Evolutionary conservation across 2,888 invertebrate species (phyloP).

Genomic region (Dynastes tityus): DNA sequence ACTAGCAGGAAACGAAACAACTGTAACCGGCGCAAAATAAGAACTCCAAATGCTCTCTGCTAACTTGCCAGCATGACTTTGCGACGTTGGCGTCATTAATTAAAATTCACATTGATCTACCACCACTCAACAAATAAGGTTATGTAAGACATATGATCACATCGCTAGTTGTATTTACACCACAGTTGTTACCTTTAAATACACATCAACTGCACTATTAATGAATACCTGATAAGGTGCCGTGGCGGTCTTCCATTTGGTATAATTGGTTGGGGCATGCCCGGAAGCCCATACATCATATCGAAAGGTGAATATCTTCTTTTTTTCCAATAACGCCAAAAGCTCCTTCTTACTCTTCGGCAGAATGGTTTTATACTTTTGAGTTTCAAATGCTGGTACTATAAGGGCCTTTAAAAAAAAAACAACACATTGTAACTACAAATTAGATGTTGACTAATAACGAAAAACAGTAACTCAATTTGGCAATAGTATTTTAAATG

Average conservation of each 20-base stretch:
- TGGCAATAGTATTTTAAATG: too few species aligned
- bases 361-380: conserved; percentile 85
- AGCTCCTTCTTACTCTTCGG: conserved; percentile 86
- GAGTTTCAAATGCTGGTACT: conserved; percentile 93
- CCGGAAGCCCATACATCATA: conserved; percentile 91
- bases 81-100: too few species aligned
- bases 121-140: not conserved
- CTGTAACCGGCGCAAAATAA: too few species aligned
- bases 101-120: too few species aligned
- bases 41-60: too few species aligned
- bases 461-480: too few species aligned
- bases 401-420: conserved; percentile 77
- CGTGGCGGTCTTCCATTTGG: conserved; percentile 84
- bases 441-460: too few species aligned
- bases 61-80: too few species aligned
- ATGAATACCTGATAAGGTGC: conserved; percentile 80
- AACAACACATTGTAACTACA: too few species aligned
- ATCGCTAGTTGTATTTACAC: not conserved
- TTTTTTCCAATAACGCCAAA: conserved; percentile 80
- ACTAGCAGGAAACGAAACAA: too few species aligned
- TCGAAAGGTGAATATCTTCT: conserved; percentile 87
- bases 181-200: not conserved
- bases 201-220: too few species aligned
- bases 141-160: not conserved
- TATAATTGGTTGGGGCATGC: conserved; percentile 90